Percentiles rank a stretch among this genome's conserved stretches.
Evolutionary conservation across 2,797 vertebrate genomes (phyloP).

Genomic region (Microtus californicus): DNA sequence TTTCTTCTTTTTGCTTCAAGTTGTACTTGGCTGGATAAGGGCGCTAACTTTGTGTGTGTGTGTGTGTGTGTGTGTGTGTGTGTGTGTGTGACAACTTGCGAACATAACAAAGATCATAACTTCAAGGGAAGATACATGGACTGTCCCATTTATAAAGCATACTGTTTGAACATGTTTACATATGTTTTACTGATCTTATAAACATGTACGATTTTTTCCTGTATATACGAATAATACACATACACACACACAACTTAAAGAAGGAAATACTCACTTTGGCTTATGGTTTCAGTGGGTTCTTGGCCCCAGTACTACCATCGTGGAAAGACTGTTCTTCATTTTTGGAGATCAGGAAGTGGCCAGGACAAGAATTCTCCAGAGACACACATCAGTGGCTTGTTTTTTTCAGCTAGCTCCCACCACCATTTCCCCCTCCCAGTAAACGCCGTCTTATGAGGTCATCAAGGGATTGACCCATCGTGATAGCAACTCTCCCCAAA

Average conservation of each 20-base stretch:
- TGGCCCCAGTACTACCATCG: not conserved
- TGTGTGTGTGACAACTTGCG: not conserved
- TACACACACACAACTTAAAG: too few relatives aligned
- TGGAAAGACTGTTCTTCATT: not conserved
- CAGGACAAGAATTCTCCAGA: not conserved
- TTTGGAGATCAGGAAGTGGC: not conserved
- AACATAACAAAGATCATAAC: not conserved
- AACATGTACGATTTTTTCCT: too few relatives aligned
- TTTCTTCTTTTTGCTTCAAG: not conserved
- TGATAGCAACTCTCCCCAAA: not conserved
- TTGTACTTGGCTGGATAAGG: constrained; percentile 39
- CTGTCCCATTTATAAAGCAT: not conserved
- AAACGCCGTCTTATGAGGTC: not conserved
- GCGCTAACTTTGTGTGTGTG: not conserved
- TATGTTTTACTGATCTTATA: not conserved
- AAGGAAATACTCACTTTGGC: not conserved
- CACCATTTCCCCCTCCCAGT: not conserved
- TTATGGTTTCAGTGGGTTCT: not conserved
- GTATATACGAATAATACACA: too few relatives aligned
- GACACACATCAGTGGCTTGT: not conserved
- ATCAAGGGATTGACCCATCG: not conserved
- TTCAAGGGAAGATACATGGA: constrained; percentile 27
- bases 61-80: not conserved
- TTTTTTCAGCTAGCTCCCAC: not conserved
- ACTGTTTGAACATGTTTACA: constrained; percentile 32